These are phyloP conservation scores for Scaptomyza pallida DNA, from an alignment of 1,140 invertebrate genomes.

Conservation along the genomic window DNA sequence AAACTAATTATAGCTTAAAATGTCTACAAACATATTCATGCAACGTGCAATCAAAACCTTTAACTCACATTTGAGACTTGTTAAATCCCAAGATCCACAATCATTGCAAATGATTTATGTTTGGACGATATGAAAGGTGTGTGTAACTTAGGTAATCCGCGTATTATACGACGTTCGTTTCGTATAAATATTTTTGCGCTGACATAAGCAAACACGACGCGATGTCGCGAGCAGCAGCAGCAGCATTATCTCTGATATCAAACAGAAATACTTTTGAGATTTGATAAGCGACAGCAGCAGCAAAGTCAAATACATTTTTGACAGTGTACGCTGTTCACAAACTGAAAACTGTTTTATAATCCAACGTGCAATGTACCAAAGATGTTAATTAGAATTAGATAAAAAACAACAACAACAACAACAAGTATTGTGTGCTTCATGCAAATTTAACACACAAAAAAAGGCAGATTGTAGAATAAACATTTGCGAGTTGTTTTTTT, in stretches of 20 bases:
- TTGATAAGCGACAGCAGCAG: slow-evolving; percentile 26
- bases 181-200: slow-evolving; percentile 25
- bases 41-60: neutral
- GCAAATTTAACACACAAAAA: slow-evolving; percentile 20
- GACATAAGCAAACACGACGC: slow-evolving; percentile 44
- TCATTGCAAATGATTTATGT: neutral
- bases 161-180: slow-evolving; percentile 12
- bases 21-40: no score
- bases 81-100: slow-evolving; percentile 1
- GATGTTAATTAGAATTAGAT: slow-evolving; percentile 16
- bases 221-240: slow-evolving; percentile 6
- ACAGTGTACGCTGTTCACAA: slow-evolving; percentile 24
- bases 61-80: neutral
- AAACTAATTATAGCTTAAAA: no score
- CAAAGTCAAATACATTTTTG: neutral
- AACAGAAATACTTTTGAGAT: slow-evolving; percentile 19
- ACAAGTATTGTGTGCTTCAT: slow-evolving; percentile 3
- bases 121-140: neutral
- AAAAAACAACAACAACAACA: no score
- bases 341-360: slow-evolving; percentile 38
- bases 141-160: slow-evolving; percentile 22
- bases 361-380: slow-evolving; percentile 14
- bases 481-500: slow-evolving; percentile 7
- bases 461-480: neutral
- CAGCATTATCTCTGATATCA: slow-evolving; percentile 39